phyloP scores from a whole-genome alignment of 2,113 vertebrate species.

The Aix galericulata region DNA sequence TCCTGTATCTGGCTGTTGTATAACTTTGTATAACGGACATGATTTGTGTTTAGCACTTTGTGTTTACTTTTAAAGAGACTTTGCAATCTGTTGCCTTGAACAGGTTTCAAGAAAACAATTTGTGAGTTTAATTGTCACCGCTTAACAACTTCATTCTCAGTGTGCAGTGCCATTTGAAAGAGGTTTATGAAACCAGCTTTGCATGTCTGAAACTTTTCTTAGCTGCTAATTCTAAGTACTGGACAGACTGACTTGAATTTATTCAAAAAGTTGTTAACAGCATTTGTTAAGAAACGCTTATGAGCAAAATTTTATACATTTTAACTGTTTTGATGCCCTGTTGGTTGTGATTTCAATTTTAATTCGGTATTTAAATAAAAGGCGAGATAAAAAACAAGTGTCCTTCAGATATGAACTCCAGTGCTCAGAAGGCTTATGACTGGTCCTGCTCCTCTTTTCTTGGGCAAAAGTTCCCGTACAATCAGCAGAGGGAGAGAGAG shows the following conservation, averaged over 20 bases:
- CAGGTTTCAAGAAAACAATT: not conserved
- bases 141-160: not conserved
- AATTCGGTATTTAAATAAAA: not conserved
- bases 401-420: not conserved
- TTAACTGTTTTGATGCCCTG: not conserved
- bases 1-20: not conserved
- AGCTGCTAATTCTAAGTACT: not conserved
- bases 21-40: not conserved
- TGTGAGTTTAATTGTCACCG: not conserved
- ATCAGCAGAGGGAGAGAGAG: not conserved
- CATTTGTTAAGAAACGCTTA: not conserved
- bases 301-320: not conserved
- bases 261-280: not conserved
- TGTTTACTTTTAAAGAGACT: not conserved
- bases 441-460: not conserved
- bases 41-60: not conserved
- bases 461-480: not conserved
- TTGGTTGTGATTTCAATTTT: not conserved
- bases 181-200: not conserved
- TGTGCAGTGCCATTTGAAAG: not conserved
- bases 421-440: not conserved
- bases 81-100: not conserved
- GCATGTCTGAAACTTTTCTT: not conserved
- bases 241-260: not conserved
- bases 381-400: not conserved